A percentile compares a stretch with the other conserved stretches of the same genome.
These are phyloP conservation scores for Pelusios castaneus DNA, from an alignment of 2,113 vertebrate species.

Conservation along the genomic window DNA sequence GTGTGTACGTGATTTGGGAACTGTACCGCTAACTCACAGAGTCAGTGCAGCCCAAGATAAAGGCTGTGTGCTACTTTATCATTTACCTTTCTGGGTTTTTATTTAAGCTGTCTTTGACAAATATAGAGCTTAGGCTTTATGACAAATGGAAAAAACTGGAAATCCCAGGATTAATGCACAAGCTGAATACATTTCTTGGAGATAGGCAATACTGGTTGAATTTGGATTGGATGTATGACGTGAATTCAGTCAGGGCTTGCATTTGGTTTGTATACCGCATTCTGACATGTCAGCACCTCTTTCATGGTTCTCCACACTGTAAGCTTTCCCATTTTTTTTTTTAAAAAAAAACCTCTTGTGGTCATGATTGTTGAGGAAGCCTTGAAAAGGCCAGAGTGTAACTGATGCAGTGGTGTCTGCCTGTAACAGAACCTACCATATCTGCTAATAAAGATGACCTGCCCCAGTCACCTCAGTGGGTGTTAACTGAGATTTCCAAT, in stretches of 20 bases:
- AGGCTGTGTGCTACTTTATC: neutral
- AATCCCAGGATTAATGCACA: neutral
- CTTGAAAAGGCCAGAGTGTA: neutral
- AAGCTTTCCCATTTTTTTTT: neutral
- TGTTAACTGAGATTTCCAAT: neutral
- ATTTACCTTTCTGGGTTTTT: conserved; percentile 5
- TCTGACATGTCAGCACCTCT: neutral
- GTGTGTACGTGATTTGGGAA: neutral
- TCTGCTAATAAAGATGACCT: neutral
- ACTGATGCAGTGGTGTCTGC: neutral
- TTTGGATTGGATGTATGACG: neutral
- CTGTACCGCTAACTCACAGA: neutral
- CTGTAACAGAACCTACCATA: neutral
- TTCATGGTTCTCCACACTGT: neutral
- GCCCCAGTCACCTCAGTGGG: neutral
- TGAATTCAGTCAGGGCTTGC: neutral
- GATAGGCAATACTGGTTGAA: neutral
- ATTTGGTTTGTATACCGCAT: neutral
- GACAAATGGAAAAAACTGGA: neutral
- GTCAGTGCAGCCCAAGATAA: neutral
- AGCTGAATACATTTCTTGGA: neutral
- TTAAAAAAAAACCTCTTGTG: neutral
- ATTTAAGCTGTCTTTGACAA: conserved; percentile 3
- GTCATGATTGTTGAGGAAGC: neutral
- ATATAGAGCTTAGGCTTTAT: neutral